Base-by-base conservation (phyloP, 2,797 vertebrate genomes). In the Enteromius argenteus region DNA sequence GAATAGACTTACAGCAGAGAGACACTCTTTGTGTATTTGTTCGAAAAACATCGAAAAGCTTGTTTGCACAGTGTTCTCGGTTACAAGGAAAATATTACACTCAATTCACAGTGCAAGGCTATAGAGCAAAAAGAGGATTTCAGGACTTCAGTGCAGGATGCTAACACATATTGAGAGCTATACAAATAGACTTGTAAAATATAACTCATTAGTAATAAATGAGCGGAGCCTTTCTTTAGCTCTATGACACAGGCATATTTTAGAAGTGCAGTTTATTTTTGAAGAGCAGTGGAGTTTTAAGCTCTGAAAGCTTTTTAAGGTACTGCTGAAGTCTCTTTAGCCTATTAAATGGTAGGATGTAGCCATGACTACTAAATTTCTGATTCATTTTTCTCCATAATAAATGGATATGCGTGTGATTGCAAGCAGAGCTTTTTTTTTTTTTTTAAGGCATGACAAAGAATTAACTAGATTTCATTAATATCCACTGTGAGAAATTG, bases 331-430 rank as follows among this genome's bases (percentile, higher is more conserved):
- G 21, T 44, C n/a, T 62, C 23, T 62, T 44, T 13, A 62, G n/a
- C 17, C 68, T 72, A 17, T 51, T 51, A 11, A 44, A 44, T 76
- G 39, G 2, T n/a, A 17, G 30, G 30, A 23, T 84, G 74, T 71
- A 78, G 39, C 80, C 30, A 68, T 74, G 72, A 53, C 71, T 76
- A 74, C 56, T 46, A 69, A 17, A 19, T 37, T 73, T 80, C 19
- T 62, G 6, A 73, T 19, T n/a, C 0, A 39, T 27, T 58, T 68
- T 46, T 23, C 17, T 35, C 11, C 21, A n/a, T 80, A 46, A 32
- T 62, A 30, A 62, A 39, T 44, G 14, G 15, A 44, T 46, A 23
- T 44, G 39, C 10, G 15, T 62, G 37, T 17, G 32, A 30, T 62
- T 62, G 60, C 27, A 21, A 60, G 66, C 27, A 21, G 15, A 4